phyloP scores from a whole-genome alignment of 2,113 vertebrate genomes.

The Beaufortia kweichowensis region DNA sequence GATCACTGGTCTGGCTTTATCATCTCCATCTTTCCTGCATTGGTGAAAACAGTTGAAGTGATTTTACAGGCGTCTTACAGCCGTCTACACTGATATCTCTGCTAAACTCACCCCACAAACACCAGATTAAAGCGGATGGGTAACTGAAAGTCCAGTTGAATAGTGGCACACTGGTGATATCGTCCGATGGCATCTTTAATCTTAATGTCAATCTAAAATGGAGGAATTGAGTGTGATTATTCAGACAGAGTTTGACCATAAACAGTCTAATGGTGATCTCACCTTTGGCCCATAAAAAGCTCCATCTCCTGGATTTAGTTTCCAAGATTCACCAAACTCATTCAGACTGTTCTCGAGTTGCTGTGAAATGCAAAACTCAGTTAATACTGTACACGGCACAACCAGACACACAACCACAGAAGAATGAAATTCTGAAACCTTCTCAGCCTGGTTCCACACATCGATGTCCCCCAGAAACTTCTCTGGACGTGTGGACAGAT shows the following conservation, averaged over 20 bases:
- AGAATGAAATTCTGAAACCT: constrained; percentile 69
- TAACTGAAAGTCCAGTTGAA: constrained; percentile 96
- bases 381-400: background rate
- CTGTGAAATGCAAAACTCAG: constrained; percentile 63
- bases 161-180: constrained; percentile 93
- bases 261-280: constrained; percentile 27
- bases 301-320: constrained; percentile 87
- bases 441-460: constrained; percentile 89
- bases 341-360: constrained; percentile 91
- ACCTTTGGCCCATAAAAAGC: constrained; percentile 98
- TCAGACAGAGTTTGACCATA: background rate
- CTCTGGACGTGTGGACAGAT: constrained; percentile 90
- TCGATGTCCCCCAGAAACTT: constrained; percentile 85
- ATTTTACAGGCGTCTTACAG: background rate
- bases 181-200: constrained; percentile 93
- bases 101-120: constrained; percentile 87
- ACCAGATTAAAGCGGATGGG: constrained; percentile 90
- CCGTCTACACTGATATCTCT: background rate
- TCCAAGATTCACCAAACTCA: constrained; percentile 89
- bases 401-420: background rate
- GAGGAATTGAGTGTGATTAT: constrained; percentile 21
- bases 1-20: constrained; percentile 87
- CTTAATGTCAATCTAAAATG: constrained; percentile 88
- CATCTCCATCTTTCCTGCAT: constrained; percentile 87
- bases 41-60: background rate